Evolutionary conservation across 2,888 invertebrate species (phyloP).

Genomic region (Auanema freiburgensis): DNA sequence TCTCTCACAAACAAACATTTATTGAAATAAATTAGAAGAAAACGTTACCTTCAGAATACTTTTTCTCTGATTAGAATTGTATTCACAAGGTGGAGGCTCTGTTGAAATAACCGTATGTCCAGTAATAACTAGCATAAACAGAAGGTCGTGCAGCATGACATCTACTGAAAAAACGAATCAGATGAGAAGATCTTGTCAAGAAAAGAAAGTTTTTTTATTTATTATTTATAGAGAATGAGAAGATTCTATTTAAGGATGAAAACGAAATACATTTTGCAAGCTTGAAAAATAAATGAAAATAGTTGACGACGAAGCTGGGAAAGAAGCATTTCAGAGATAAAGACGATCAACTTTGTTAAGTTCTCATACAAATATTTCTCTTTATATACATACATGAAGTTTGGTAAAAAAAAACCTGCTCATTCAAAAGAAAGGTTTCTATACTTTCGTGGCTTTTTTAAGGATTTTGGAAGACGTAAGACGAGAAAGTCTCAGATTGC

Average conservation of each 20-base stretch:
- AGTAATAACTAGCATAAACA: conserved; percentile 30
- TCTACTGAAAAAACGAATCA: conserved; percentile 2
- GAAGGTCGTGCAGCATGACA: conserved; percentile 38
- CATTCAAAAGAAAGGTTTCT: no score
- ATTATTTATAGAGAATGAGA: conserved; percentile 1
- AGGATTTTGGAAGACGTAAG: no score
- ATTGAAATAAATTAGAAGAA: conserved; percentile 5
- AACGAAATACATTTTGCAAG: no score
- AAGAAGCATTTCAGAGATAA: no score
- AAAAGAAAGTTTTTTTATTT: conserved; percentile 4
- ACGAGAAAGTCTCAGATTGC: no score
- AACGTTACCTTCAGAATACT: conserved; percentile 45
- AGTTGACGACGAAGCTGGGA: no score
- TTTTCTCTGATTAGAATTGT: conserved; percentile 52
- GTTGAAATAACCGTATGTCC: conserved; percentile 3
- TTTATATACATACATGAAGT: no score
- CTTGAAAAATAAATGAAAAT: no score
- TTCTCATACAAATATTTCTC: no score
- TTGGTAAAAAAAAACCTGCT: no score
- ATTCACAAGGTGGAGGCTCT: conserved; percentile 12
- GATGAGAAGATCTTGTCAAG: neutral
- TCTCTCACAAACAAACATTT: neutral
- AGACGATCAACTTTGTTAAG: no score
- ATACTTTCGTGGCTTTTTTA: no score
- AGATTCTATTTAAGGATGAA: conserved; percentile 4